Conservation (phyloP, 2,888 invertebrate species). For the Platycheirus albimanus region DNA sequence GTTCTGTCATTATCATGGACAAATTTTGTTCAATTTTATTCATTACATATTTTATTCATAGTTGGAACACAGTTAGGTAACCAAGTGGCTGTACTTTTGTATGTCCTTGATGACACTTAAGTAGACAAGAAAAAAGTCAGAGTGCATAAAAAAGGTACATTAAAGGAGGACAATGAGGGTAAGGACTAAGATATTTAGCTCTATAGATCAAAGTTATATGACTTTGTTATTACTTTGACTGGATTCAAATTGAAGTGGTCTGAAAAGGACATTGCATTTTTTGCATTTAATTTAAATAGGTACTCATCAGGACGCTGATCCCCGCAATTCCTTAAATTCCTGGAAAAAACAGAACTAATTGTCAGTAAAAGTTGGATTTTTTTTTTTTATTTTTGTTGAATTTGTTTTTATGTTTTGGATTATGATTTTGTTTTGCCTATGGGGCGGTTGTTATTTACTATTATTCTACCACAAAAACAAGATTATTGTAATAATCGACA, state of each 20-base stretch:
- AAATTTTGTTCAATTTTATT: slow-evolving; percentile 56
- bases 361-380: not conserved
- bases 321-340: no score
- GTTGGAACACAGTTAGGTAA: slow-evolving; percentile 12
- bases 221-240: slow-evolving; percentile 1
- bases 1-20: slow-evolving; percentile 14
- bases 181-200: slow-evolving; percentile 22
- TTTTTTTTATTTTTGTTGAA: not conserved
- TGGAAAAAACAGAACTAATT: no score
- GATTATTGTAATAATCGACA: slow-evolving; percentile 62
- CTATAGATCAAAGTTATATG: slow-evolving; percentile 9
- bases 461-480: slow-evolving; percentile 36
- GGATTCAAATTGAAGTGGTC: slow-evolving; percentile 51
- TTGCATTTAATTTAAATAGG: slow-evolving; percentile 41
- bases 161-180: slow-evolving; percentile 50
- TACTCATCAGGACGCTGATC: not conserved
- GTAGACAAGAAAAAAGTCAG: slow-evolving; percentile 33
- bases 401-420: not conserved
- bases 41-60: slow-evolving; percentile 65
- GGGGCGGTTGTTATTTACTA: slow-evolving; percentile 53
- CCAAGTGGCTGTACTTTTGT: slow-evolving; percentile 13
- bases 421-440: slow-evolving; percentile 7
- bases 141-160: slow-evolving; percentile 23
- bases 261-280: slow-evolving; percentile 50
- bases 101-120: slow-evolving; percentile 12